Conservation (phyloP, 2,113 vertebrate genomes). For the Meles meles region DNA sequence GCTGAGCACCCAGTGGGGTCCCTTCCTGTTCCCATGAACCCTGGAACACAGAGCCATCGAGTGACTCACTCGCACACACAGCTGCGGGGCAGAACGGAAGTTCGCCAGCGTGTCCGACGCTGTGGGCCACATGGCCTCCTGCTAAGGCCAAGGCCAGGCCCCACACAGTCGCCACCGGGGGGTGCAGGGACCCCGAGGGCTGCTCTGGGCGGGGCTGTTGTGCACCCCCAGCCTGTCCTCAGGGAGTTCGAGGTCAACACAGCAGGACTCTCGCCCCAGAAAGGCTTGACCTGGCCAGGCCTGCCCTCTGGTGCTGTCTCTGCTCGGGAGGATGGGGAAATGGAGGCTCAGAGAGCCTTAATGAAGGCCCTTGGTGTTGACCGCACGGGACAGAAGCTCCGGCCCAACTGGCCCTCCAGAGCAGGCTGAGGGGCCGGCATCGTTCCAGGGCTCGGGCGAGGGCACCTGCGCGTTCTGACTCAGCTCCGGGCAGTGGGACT, state of each 20-base stretch:
- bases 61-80: background rate
- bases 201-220: background rate
- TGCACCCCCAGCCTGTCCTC: background rate
- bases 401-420: background rate
- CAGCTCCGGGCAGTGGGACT: background rate
- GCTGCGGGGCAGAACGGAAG: background rate
- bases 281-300: background rate
- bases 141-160: background rate
- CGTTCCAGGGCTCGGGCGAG: background rate
- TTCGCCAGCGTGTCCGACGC: background rate
- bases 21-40: background rate
- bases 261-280: background rate
- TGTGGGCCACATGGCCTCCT: background rate
- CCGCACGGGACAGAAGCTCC: background rate
- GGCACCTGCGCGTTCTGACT: background rate
- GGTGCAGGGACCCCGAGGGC: background rate
- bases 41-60: background rate
- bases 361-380: background rate
- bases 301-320: background rate
- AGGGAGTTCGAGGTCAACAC: background rate
- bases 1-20: fast-evolving
- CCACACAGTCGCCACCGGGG: background rate
- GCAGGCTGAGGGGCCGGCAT: fast-evolving
- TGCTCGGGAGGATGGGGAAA: background rate
- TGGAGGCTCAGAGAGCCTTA: background rate